Percentiles rank a stretch among this genome's conserved stretches.
These are phyloP conservation scores for Rhynchotus rufescens DNA, from an alignment of 2,797 vertebrate genomes.

Conservation along the genomic window DNA sequence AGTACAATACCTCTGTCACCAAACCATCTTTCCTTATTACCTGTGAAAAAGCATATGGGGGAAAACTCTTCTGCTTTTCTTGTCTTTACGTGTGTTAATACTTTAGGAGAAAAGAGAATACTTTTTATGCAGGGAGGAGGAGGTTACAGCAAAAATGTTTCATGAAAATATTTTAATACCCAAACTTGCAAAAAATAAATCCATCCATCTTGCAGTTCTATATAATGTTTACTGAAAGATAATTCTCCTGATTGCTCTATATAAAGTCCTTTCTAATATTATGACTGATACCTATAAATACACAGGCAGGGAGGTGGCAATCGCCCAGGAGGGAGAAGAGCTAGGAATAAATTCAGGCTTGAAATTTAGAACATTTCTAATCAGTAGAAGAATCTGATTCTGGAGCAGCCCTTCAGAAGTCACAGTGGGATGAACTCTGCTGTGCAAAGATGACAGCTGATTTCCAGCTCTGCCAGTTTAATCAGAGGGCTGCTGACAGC, in stretches of 20 bases:
- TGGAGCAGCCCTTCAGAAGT: conserved; percentile 42
- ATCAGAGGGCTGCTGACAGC: background rate
- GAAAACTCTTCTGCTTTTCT: background rate
- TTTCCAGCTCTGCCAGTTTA: conserved; percentile 18
- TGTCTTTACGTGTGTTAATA: background rate
- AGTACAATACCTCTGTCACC: background rate
- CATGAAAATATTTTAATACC: background rate
- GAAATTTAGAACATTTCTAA: conserved; percentile 39
- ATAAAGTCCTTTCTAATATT: conserved; percentile 28
- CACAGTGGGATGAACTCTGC: background rate
- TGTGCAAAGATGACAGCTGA: background rate
- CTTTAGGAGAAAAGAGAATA: background rate
- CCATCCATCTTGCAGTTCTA: conserved; percentile 8
- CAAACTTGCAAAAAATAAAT: background rate
- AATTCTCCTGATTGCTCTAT: conserved; percentile 11
- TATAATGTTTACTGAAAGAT: conserved; percentile 27
- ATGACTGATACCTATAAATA: conserved; percentile 29
- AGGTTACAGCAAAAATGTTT: background rate
- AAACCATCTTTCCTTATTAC: background rate
- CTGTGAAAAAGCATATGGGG: background rate
- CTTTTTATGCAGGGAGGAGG: background rate
- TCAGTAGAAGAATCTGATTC: conserved; percentile 19
- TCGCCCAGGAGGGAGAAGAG: conserved; percentile 27
- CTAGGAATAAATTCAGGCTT: conserved; percentile 42
- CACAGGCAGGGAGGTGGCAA: background rate